A percentile compares a stretch with the other conserved stretches of the same genome.
Evolutionary conservation across 2,888 invertebrate genomes (phyloP).

Genomic region (Nymphalis c-album): DNA sequence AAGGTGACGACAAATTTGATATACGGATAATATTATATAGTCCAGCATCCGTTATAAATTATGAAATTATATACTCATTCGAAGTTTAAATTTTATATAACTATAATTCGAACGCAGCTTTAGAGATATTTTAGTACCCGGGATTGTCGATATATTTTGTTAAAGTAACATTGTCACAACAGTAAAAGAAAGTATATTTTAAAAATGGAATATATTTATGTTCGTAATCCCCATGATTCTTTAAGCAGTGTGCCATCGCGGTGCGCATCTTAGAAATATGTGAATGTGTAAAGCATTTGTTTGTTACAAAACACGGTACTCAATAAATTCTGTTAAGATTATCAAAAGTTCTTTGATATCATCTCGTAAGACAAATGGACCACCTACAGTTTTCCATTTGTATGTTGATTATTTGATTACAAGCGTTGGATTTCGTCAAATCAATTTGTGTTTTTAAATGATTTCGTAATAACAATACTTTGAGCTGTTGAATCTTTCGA

Average conservation of each 20-base stretch:
- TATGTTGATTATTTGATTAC: constrained; percentile 32
- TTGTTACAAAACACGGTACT: constrained; percentile 11
- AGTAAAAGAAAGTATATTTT: too few species aligned
- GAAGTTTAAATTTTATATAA: too few species aligned
- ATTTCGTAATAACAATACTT: constrained; percentile 18
- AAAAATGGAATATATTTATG: too few species aligned
- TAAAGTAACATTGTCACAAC: too few species aligned
- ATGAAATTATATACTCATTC: too few species aligned
- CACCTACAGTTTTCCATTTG: constrained; percentile 31
- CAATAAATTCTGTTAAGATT: constrained; percentile 11
- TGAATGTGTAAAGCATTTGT: neutral
- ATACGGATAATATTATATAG: constrained; percentile 38
- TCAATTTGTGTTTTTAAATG: constrained; percentile 13
- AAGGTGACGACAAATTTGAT: constrained; percentile 38
- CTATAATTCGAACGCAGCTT: too few species aligned
- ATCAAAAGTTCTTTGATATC: constrained; percentile 27
- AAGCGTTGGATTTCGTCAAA: constrained; percentile 24
- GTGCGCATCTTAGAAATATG: neutral
- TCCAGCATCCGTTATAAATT: neutral
- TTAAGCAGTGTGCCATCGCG: neutral
- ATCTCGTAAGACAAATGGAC: constrained; percentile 29
- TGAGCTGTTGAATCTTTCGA: constrained; percentile 20
- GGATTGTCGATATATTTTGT: too few species aligned
- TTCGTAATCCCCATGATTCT: too few species aligned
- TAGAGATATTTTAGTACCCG: too few species aligned